These are phyloP conservation scores for Dorcus hopei DNA, from an alignment of 2,888 invertebrate genomes.

Conservation along the genomic window DNA sequence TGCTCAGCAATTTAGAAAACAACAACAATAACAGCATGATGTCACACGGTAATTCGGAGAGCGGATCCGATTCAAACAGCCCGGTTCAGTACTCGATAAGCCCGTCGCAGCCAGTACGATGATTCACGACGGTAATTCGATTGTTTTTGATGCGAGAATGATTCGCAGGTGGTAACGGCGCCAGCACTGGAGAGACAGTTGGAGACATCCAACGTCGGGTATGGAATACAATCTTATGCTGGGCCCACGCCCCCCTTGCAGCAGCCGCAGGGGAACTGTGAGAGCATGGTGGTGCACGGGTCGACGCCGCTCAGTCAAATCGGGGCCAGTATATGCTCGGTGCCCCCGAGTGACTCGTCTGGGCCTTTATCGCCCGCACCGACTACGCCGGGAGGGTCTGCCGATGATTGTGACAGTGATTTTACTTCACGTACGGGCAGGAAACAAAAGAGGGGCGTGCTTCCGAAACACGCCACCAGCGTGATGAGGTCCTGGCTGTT, in stretches of 20 bases:
- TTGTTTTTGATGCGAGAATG: background rate
- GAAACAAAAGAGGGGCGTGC: slow-evolving; percentile 81
- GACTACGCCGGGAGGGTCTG: slow-evolving; percentile 58
- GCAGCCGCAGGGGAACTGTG: slow-evolving; percentile 48
- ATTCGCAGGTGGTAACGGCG: slow-evolving; percentile 41
- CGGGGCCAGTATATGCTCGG: slow-evolving; percentile 67
- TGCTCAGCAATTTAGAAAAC: slow-evolving; percentile 44
- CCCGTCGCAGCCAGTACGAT: slow-evolving; percentile 41
- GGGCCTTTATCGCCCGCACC: slow-evolving; percentile 60
- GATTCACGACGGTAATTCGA: background rate
- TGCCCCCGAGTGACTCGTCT: slow-evolving; percentile 54
- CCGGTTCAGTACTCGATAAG: slow-evolving; percentile 50
- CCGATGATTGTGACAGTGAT: slow-evolving; percentile 57
- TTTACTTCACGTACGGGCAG: slow-evolving; percentile 52
- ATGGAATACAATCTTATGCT: slow-evolving; percentile 36
- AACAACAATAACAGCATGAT: slow-evolving; percentile 51
- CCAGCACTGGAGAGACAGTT: slow-evolving; percentile 34
- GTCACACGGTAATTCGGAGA: slow-evolving; percentile 47
- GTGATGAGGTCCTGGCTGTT: slow-evolving; percentile 96
- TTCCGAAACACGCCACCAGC: slow-evolving; percentile 94
- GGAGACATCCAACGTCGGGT: slow-evolving; percentile 35
- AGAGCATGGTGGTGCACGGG: slow-evolving; percentile 66
- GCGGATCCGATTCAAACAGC: slow-evolving; percentile 52
- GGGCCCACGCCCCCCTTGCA: slow-evolving; percentile 45
- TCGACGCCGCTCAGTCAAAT: slow-evolving; percentile 74